A percentile compares a stretch with the other conserved stretches of the same genome.
phyloP scores from a whole-genome alignment of 2,888 invertebrate species.

The Brachynemurus nebulosus region DNA sequence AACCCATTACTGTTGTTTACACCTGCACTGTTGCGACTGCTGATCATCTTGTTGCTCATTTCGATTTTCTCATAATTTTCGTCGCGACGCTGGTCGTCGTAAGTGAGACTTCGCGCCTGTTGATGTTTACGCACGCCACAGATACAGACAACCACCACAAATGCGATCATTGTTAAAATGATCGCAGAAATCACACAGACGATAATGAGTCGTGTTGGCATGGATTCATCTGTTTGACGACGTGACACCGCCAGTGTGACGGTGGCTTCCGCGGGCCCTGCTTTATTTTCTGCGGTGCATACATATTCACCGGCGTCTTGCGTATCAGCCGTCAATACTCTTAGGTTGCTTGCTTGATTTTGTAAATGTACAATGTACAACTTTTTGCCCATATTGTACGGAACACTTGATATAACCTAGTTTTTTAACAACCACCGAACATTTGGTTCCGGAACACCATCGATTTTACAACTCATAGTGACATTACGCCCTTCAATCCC shows the following conservation, averaged over 20 bases:
- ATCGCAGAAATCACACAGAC: slow-evolving; percentile 54
- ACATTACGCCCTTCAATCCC: slow-evolving; percentile 60
- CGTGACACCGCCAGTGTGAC: slow-evolving; percentile 57
- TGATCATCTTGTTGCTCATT: slow-evolving; percentile 41
- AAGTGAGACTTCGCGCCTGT: slow-evolving; percentile 37
- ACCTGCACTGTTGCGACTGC: slow-evolving; percentile 2
- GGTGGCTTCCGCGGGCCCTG: slow-evolving; percentile 60
- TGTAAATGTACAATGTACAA: slow-evolving; percentile 51
- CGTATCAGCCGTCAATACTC: slow-evolving; percentile 54
- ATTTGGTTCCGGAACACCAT: slow-evolving; percentile 55
- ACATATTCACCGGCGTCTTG: slow-evolving; percentile 65
- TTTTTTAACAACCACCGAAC: slow-evolving; percentile 61
- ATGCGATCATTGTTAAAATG: slow-evolving; percentile 49
- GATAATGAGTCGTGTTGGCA: slow-evolving; percentile 42
- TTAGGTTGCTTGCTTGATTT: slow-evolving; percentile 56
- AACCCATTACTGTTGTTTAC: slow-evolving; percentile 23
- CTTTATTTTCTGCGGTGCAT: slow-evolving; percentile 68
- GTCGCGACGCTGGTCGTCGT: slow-evolving; percentile 30
- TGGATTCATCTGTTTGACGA: slow-evolving; percentile 42
- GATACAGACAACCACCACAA: slow-evolving; percentile 51
- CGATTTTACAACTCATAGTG: slow-evolving; percentile 55
- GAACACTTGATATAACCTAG: slow-evolving; percentile 39
- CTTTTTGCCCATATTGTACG: slow-evolving; percentile 38
- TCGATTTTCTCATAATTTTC: slow-evolving; percentile 72
- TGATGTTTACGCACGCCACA: slow-evolving; percentile 44